Evolutionary conservation across 2,888 invertebrate genomes (phyloP).

Genomic region (Drosophila colorata): DNA sequence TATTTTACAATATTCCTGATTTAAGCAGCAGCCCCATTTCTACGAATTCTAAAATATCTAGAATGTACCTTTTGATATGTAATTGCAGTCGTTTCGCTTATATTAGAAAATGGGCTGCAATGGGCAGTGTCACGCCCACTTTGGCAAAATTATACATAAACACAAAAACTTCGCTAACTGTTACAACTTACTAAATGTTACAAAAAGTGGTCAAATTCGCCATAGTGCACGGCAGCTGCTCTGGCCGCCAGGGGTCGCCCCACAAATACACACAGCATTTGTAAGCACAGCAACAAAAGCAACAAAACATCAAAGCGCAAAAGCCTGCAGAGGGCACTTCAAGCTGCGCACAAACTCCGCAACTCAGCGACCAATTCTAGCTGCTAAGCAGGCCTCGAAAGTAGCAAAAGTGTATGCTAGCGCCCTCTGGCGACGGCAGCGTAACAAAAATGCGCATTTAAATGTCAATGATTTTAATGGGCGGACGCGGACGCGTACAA

Average conservation of each 20-base stretch:
- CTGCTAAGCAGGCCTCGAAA: constrained; percentile 47
- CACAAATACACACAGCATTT: constrained; percentile 37
- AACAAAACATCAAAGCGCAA: constrained; percentile 67
- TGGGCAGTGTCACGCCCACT: too few relatives aligned
- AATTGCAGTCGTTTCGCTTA: too few relatives aligned
- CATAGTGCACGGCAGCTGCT: constrained; percentile 8
- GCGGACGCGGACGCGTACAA: constrained; percentile 73
- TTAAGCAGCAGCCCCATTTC: too few relatives aligned
- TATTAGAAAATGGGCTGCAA: too few relatives aligned
- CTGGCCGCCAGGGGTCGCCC: constrained; percentile 38
- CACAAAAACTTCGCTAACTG: too few relatives aligned
- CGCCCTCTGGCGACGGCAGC: constrained; percentile 54
- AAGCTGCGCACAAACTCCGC: constrained; percentile 21
- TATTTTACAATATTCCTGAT: too few relatives aligned
- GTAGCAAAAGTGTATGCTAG: constrained; percentile 67
- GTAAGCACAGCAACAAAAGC: constrained; percentile 64
- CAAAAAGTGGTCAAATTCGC: too few relatives aligned
- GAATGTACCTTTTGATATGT: too few relatives aligned
- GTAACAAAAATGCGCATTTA: constrained; percentile 65
- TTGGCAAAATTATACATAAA: too few relatives aligned
- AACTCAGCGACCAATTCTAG: constrained; percentile 17
- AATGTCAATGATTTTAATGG: constrained; percentile 83
- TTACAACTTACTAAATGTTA: too few relatives aligned
- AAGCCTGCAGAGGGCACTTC: constrained; percentile 33
- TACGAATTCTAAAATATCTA: too few relatives aligned